Evolutionary conservation across 2,113 vertebrate species (phyloP).

Genomic region (Pomatostomus ruficeps): DNA sequence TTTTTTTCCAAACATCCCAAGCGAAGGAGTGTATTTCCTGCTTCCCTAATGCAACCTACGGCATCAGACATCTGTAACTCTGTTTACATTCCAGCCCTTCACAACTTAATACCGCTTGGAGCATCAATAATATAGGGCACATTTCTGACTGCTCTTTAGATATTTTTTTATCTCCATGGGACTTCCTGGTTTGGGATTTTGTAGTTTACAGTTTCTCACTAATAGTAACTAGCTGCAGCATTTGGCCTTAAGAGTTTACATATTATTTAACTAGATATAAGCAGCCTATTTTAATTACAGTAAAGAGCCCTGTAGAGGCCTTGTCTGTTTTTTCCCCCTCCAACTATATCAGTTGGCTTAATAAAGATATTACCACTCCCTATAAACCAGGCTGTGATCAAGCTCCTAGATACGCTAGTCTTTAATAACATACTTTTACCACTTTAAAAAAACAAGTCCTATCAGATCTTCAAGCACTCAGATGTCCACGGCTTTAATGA

Average conservation of each 20-base stretch:
- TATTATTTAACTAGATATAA: slow-evolving; percentile 45
- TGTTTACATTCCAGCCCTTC: slow-evolving; percentile 63
- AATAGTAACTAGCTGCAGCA: slow-evolving; percentile 53
- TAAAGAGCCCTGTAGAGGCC: slow-evolving; percentile 23
- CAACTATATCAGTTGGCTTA: slow-evolving; percentile 50
- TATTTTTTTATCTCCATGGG: slow-evolving; percentile 63
- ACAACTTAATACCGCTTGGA: slow-evolving; percentile 49
- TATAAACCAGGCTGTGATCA: slow-evolving; percentile 19
- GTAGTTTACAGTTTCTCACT: slow-evolving; percentile 55
- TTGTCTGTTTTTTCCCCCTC: slow-evolving; percentile 30
- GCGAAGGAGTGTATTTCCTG: slow-evolving; percentile 54
- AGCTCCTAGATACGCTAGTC: not conserved
- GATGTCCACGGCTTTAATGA: not conserved
- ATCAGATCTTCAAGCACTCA: not conserved
- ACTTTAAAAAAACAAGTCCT: not conserved
- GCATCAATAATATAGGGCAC: slow-evolving; percentile 60
- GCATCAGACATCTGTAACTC: slow-evolving; percentile 57
- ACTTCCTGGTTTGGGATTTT: slow-evolving; percentile 62
- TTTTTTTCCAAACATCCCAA: slow-evolving; percentile 48
- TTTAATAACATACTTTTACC: not conserved
- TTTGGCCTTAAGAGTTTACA: slow-evolving; percentile 58
- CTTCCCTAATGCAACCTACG: slow-evolving; percentile 49
- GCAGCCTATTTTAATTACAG: slow-evolving; percentile 55
- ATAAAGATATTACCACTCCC: slow-evolving; percentile 47
- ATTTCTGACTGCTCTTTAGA: slow-evolving; percentile 57